A percentile compares a stretch with the other conserved stretches of the same genome.
Evolutionary conservation across 2,797 vertebrate species (phyloP).

Genomic region (Zalophus californianus): DNA sequence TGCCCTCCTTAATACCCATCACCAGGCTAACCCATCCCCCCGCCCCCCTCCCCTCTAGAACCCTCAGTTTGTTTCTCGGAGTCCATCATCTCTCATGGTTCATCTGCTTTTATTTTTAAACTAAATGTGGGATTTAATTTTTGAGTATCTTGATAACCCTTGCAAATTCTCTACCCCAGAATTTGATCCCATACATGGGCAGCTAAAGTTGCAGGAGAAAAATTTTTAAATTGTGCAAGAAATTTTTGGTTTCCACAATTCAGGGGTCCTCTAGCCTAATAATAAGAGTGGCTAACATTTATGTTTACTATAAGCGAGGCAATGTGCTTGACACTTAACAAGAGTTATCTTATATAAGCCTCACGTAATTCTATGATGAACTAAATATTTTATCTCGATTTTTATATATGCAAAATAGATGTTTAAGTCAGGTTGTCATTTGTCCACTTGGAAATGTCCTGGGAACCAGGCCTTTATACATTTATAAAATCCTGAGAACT

Average conservation of each 20-base stretch:
- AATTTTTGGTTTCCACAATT: background rate
- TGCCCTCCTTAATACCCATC: too few relatives aligned
- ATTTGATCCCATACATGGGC: background rate
- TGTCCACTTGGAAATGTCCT: background rate
- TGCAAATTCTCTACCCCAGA: background rate
- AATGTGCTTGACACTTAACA: background rate
- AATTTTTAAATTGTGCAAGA: background rate
- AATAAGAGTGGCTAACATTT: background rate
- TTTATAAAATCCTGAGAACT: background rate
- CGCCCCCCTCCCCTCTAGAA: too few relatives aligned
- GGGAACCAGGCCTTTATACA: background rate
- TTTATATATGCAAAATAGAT: background rate
- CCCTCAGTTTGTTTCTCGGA: too few relatives aligned
- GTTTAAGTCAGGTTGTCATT: background rate
- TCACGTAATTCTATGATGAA: background rate
- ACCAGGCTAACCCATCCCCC: too few relatives aligned
- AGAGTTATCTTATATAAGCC: background rate
- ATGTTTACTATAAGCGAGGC: background rate
- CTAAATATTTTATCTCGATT: background rate
- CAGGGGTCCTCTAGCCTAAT: background rate
- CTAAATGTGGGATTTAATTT: background rate
- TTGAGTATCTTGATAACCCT: conserved; percentile 9
- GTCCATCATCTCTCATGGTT: background rate
- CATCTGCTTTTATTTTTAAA: conserved; percentile 5
- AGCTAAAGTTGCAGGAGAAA: background rate